These are phyloP conservation scores for Torymus texanus DNA, from an alignment of 2,888 invertebrate species.

Conservation along the genomic window DNA sequence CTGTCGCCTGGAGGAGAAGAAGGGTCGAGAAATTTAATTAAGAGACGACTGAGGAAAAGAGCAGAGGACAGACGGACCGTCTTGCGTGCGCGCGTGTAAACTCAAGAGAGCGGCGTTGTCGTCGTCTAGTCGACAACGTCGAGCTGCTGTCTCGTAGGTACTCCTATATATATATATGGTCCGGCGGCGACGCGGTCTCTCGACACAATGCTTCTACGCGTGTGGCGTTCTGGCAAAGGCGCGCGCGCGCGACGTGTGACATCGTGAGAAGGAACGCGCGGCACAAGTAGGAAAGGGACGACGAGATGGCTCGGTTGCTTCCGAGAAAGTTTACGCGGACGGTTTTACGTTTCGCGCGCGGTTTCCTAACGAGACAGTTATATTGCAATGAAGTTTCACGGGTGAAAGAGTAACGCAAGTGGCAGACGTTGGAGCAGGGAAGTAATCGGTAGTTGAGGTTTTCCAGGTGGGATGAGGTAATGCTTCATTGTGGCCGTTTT, in stretches of 20 bases:
- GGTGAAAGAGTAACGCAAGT: too few relatives aligned
- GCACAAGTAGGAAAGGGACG: too few relatives aligned
- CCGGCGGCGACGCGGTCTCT: background rate
- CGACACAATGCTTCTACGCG: background rate
- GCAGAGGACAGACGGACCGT: background rate
- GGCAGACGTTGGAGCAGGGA: too few relatives aligned
- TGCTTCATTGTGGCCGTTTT: too few relatives aligned
- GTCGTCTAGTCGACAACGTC: background rate
- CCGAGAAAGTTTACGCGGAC: background rate
- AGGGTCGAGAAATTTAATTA: slow-evolving; percentile 69
- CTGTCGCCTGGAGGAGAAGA: slow-evolving; percentile 56
- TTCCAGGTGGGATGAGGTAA: too few relatives aligned
- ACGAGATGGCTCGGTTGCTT: too few relatives aligned
- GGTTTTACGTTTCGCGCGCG: background rate
- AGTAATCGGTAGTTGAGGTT: too few relatives aligned
- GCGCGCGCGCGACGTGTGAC: background rate
- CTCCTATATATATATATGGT: background rate
- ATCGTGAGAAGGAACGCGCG: background rate
- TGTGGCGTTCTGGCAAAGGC: too few relatives aligned
- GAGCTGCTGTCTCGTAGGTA: slow-evolving; percentile 8
- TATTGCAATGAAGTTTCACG: too few relatives aligned
- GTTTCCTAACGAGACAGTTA: too few relatives aligned
- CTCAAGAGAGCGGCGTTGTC: background rate
- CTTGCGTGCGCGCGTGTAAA: slow-evolving; percentile 42
- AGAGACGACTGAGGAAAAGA: slow-evolving; percentile 42